These are phyloP conservation scores for Brachyopa scutellaris DNA, from an alignment of 2,888 invertebrate genomes.

Conservation along the genomic window DNA sequence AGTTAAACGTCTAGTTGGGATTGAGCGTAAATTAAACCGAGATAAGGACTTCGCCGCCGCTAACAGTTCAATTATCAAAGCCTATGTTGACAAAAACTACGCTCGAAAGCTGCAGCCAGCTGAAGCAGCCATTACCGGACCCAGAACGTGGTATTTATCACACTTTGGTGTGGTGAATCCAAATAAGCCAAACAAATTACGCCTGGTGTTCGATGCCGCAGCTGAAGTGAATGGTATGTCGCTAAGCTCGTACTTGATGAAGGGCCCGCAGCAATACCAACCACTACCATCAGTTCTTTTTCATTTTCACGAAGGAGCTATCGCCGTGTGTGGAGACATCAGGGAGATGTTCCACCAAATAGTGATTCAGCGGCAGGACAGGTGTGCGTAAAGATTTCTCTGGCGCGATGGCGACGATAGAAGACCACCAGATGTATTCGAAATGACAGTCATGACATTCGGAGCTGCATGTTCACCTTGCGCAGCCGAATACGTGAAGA, in stretches of 20 bases:
- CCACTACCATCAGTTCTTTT: conserved; percentile 76
- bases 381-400: neutral
- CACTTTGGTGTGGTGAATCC: conserved; percentile 74
- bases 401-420: conserved; percentile 1
- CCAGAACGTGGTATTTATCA: conserved; percentile 73
- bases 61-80: conserved; percentile 45
- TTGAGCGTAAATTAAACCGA: conserved; percentile 67
- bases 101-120: conserved; percentile 49
- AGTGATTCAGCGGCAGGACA: conserved; percentile 1
- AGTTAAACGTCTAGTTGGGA: conserved; percentile 42
- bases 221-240: conserved; percentile 73
- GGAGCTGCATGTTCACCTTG: too few species aligned
- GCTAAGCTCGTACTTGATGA: conserved; percentile 73
- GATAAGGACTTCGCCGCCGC: conserved; percentile 38
- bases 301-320: conserved; percentile 75
- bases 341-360: conserved; percentile 74
- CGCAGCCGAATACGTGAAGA: too few species aligned
- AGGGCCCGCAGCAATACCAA: conserved; percentile 76
- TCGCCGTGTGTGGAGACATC: too few species aligned
- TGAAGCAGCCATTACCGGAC: neutral
- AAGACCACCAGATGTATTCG: neutral
- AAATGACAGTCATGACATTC: too few species aligned
- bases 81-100: conserved; percentile 66
- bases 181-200: conserved; percentile 72
- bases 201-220: conserved; percentile 76